These are phyloP conservation scores for Centropyge bicolor DNA, from an alignment of 2,797 vertebrate genomes.

Conservation along the genomic window DNA sequence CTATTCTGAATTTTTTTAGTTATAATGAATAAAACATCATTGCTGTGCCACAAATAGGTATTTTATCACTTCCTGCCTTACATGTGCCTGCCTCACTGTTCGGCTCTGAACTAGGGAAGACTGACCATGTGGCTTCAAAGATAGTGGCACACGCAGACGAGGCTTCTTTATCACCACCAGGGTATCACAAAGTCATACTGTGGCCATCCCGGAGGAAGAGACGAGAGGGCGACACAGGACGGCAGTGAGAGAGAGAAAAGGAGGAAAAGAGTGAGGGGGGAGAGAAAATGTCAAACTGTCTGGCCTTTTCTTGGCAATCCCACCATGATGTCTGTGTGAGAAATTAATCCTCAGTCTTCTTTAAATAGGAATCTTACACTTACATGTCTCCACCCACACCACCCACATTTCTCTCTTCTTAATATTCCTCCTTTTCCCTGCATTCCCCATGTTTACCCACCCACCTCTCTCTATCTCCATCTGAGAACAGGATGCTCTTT, in stretches of 20 bases:
- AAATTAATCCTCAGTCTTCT: slow-evolving; percentile 80
- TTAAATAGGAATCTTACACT: slow-evolving; percentile 73
- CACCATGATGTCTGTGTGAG: slow-evolving; percentile 68
- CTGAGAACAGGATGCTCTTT: slow-evolving; percentile 23
- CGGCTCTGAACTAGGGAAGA: slow-evolving; percentile 37
- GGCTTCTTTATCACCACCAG: slow-evolving; percentile 67
- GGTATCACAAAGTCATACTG: slow-evolving; percentile 67
- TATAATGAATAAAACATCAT: background rate
- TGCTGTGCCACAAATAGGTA: slow-evolving; percentile 25
- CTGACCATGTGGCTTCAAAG: slow-evolving; percentile 53
- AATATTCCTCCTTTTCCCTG: background rate
- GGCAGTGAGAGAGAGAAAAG: background rate
- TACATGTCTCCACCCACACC: slow-evolving; percentile 53
- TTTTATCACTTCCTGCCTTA: slow-evolving; percentile 33
- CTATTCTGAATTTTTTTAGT: background rate
- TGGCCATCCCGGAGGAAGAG: slow-evolving; percentile 51
- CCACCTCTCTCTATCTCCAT: background rate
- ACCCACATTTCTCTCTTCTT: slow-evolving; percentile 7
- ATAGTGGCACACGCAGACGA: slow-evolving; percentile 47
- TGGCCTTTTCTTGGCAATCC: slow-evolving; percentile 74
- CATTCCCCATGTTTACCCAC: slow-evolving; percentile 3
- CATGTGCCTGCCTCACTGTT: slow-evolving; percentile 30
- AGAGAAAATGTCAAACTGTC: slow-evolving; percentile 77
- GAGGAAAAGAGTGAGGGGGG: slow-evolving; percentile 4
- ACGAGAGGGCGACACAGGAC: slow-evolving; percentile 32